phyloP scores from a whole-genome alignment of 2,113 vertebrate species.

The Ardeotis arabs region DNA sequence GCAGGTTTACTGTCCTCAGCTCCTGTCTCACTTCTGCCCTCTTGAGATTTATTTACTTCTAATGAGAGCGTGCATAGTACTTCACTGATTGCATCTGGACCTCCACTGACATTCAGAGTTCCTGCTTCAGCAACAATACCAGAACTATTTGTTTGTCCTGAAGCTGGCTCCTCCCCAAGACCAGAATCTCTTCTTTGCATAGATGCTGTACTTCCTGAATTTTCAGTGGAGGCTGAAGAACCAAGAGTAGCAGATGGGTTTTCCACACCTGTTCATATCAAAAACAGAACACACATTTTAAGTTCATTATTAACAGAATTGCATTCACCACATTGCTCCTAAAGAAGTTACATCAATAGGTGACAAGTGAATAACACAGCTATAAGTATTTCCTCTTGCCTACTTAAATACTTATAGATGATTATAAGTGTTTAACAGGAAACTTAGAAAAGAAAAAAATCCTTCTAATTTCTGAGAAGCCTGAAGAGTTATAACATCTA shows the following conservation, averaged over 20 bases:
- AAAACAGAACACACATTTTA: constrained; percentile 6
- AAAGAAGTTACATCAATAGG: not conserved
- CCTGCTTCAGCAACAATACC: constrained; percentile 31
- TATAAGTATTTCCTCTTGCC: not conserved
- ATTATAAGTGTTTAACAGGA: not conserved
- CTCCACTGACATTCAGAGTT: constrained; percentile 69
- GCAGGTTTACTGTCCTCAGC: constrained; percentile 54
- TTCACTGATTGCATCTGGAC: constrained; percentile 93
- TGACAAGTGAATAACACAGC: not conserved
- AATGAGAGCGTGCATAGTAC: constrained; percentile 88
- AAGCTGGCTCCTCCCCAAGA: constrained; percentile 81
- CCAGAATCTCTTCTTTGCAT: constrained; percentile 83
- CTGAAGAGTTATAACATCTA: not conserved
- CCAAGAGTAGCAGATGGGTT: not conserved
- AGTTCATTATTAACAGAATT: not conserved
- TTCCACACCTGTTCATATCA: constrained; percentile 44
- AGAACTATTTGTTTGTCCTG: constrained; percentile 37
- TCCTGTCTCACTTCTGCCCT: constrained; percentile 52
- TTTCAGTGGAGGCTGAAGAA: constrained; percentile 19
- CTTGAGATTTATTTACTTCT: constrained; percentile 85
- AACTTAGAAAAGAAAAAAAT: not conserved
- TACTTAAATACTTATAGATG: not conserved
- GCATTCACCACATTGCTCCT: not conserved
- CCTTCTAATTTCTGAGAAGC: not conserved
- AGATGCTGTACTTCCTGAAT: constrained; percentile 74